Conservation (phyloP, 1,140 invertebrate species). For the Drosophila lini region DNA sequence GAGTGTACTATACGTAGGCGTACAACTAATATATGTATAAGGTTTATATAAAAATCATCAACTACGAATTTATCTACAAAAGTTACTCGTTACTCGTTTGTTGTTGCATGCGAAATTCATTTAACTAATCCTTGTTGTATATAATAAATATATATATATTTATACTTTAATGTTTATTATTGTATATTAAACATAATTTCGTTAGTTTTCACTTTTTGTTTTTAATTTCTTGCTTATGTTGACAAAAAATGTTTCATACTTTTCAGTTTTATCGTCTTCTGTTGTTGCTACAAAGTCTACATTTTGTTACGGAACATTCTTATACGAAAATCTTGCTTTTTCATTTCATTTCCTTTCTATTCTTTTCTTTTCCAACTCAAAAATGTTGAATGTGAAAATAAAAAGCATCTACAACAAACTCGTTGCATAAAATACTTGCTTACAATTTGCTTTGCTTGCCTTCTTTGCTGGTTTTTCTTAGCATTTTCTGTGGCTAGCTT, state of each 20-base stretch:
- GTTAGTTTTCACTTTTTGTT: constrained; percentile 41
- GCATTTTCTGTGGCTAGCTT: constrained; percentile 40
- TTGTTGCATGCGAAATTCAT: constrained; percentile 55
- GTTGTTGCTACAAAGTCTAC: constrained; percentile 80
- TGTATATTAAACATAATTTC: constrained; percentile 76
- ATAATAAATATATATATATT: constrained; percentile 55
- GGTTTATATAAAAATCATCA: constrained; percentile 77
- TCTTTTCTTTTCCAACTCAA: constrained; percentile 3
- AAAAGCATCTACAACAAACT: constrained; percentile 58
- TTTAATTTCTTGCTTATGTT: constrained; percentile 39
- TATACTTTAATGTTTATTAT: constrained; percentile 57
- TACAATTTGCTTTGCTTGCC: constrained; percentile 25
- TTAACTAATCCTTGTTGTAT: constrained; percentile 70
- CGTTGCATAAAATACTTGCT: constrained; percentile 49
- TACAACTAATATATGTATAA: constrained; percentile 58
- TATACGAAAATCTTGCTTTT: constrained; percentile 63
- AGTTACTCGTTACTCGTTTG: constrained; percentile 52
- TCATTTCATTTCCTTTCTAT: constrained; percentile 13
- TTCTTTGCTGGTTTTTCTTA: constrained; percentile 2
- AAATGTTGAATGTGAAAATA: constrained; percentile 27
- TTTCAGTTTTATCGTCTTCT: constrained; percentile 82
- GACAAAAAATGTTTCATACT: constrained; percentile 69
- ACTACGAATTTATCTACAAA: constrained; percentile 82
- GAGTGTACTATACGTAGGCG: constrained; percentile 46
- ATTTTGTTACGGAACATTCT: constrained; percentile 81